Base-by-base conservation (phyloP, 2,113 vertebrate species). In the Gnathonemus echidnorhynchus region DNA sequence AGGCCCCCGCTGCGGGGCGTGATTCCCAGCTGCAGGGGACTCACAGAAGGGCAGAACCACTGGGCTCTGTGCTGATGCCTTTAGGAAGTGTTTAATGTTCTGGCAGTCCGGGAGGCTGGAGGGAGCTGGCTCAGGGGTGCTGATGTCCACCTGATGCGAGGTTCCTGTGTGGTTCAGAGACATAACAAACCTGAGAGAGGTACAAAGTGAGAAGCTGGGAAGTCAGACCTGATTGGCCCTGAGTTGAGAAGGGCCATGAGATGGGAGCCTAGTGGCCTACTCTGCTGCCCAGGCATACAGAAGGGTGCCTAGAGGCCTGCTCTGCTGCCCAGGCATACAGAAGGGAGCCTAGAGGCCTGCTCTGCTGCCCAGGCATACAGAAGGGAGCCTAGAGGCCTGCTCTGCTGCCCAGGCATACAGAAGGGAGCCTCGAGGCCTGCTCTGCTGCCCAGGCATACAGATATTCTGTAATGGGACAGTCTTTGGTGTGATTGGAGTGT, bases 51-150 rank as follows among this genome's bases (percentile, higher is more conserved):
- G 77, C 31, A 80, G 74, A 56, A 13, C 1, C 42, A 50, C 11
- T 88, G 86, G 86, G n/a, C 27, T 9, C 19, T 17, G 21, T 88
- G 15, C 48, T 56, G 77, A 45, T 53, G 48, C 21, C 86, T 56
- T 53, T 80, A 77, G 86, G 86, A 88, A 88, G 90, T 46, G 48
- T 90, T 83, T 88, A 70, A 90, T 66, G 35, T 66, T 86, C 45
- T 13, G 27, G 52, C 31, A 8, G 24, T n/a, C 89, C 0, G 7
- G 24, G 17, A 35, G 21, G 31, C 74, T 11, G 8, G 1, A 49
- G 84, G 27, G 50, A 17, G 80, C 48, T 50, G 13, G 27, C 86
- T 9, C 3, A 35, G 50, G 13, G 49, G n/a, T 35, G n/a, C n/a
- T n/a, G n/a, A n/a, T n/a, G n/a, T n/a, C n/a, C n/a, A n/a, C n/a